These are phyloP conservation scores for Jaculus jaculus DNA, from an alignment of 2,113 vertebrate species.

Conservation along the genomic window DNA sequence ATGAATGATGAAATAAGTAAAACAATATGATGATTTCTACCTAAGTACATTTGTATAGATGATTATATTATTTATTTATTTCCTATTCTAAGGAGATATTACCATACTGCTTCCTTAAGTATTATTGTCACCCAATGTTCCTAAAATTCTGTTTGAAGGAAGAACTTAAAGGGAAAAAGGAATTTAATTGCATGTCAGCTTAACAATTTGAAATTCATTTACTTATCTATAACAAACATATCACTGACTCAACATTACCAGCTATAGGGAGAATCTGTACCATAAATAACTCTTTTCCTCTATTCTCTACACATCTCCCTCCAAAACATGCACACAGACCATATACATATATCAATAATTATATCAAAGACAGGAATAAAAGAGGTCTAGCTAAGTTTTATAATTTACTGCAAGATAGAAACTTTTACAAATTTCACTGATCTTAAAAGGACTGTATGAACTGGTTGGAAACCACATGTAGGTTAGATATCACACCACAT, in stretches of 20 bases:
- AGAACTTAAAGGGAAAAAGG: constrained; percentile 36
- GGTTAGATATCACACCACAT: background rate
- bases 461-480: background rate
- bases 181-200: constrained; percentile 48
- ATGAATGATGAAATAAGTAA: constrained; percentile 18
- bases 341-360: background rate
- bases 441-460: background rate
- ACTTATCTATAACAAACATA: background rate
- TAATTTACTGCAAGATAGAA: background rate
- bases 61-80: constrained; percentile 34
- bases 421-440: background rate
- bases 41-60: background rate
- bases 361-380: background rate
- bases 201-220: constrained; percentile 47
- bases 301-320: background rate
- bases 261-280: background rate
- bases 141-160: constrained; percentile 51
- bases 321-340: background rate
- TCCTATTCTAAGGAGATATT: constrained; percentile 8
- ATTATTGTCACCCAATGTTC: background rate
- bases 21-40: constrained; percentile 13
- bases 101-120: background rate
- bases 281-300: background rate
- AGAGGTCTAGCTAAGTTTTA: background rate
- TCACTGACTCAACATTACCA: background rate